Evolutionary conservation across 2,797 vertebrate genomes (phyloP).

Genomic region (Cuniculus paca): DNA sequence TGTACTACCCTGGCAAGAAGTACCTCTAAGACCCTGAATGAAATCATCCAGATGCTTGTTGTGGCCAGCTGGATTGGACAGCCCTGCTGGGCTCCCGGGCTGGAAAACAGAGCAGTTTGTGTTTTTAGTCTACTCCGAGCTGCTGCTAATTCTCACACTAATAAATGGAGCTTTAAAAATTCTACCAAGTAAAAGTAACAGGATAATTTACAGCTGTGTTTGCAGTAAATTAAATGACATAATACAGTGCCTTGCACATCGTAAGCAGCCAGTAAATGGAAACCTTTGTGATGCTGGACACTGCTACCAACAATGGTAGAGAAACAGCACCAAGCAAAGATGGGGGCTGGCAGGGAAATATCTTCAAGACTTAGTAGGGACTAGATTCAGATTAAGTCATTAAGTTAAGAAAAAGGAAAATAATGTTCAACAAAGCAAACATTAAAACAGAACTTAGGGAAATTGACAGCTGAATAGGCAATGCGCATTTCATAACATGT

Average conservation of each 20-base stretch:
- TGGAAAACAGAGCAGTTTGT: constrained; percentile 10
- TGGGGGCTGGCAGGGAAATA: neutral
- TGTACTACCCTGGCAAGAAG: constrained; percentile 65
- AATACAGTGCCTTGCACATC: neutral
- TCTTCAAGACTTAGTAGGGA: constrained; percentile 12
- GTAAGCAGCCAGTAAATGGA: neutral
- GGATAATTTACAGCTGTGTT: constrained; percentile 56
- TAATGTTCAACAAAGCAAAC: neutral
- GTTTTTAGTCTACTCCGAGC: constrained; percentile 15
- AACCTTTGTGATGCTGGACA: neutral
- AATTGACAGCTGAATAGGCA: constrained; percentile 2
- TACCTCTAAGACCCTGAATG: constrained; percentile 42
- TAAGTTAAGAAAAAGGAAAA: constrained; percentile 5
- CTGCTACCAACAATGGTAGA: neutral
- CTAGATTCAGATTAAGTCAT: neutral
- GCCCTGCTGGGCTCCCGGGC: neutral
- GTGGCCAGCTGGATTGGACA: neutral
- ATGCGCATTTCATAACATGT: neutral
- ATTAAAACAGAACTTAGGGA: neutral
- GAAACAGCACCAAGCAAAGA: neutral
- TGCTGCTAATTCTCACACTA: constrained; percentile 47
- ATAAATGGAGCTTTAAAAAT: constrained; percentile 46
- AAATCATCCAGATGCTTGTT: constrained; percentile 51
- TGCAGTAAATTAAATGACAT: constrained; percentile 67
- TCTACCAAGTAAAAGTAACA: constrained; percentile 32